phyloP scores from a whole-genome alignment of 2,888 invertebrate genomes.

The Lampropteryx suffumata region DNA sequence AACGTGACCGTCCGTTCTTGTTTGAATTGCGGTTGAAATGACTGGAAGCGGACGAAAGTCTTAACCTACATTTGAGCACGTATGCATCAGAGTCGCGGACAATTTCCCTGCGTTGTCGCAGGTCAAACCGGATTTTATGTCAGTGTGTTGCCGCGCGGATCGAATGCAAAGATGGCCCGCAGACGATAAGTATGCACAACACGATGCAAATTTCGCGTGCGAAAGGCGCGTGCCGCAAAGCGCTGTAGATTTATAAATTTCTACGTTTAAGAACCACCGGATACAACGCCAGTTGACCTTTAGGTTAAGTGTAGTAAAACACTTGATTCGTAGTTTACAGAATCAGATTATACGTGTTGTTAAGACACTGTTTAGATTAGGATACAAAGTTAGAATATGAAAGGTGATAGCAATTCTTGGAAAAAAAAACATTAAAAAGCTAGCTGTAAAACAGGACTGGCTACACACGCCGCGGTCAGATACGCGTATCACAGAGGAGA shows the following conservation, averaged over 20 bases:
- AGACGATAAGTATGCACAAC: conserved; percentile 52
- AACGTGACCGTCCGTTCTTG: conserved; percentile 70
- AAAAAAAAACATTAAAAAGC: conserved; percentile 33
- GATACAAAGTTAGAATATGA: conserved; percentile 25
- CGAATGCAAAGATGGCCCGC: conserved; percentile 70
- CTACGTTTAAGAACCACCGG: conserved; percentile 42
- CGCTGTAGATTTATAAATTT: conserved; percentile 47
- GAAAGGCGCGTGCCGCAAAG: conserved; percentile 56
- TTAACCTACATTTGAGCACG: conserved; percentile 71
- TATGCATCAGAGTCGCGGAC: conserved; percentile 61
- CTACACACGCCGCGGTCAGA: conserved; percentile 35
- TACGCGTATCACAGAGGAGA: conserved; percentile 48
- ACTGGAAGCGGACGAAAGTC: conserved; percentile 71
- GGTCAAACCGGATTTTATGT: conserved; percentile 66
- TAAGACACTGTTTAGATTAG: conserved; percentile 20
- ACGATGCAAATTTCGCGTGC: conserved; percentile 62
- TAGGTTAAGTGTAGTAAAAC: conserved; percentile 23
- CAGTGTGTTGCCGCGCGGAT: conserved; percentile 67
- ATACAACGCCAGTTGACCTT: conserved; percentile 20
- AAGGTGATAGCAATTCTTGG: conserved; percentile 31
- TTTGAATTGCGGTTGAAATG: conserved; percentile 71
- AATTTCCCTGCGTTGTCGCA: conserved; percentile 69
- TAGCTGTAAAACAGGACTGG: conserved; percentile 31
- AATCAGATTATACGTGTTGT: conserved; percentile 16
- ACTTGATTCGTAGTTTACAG: conserved; percentile 20